phyloP scores from a whole-genome alignment of 2,888 invertebrate genomes.

The Mystacides longicornis region DNA sequence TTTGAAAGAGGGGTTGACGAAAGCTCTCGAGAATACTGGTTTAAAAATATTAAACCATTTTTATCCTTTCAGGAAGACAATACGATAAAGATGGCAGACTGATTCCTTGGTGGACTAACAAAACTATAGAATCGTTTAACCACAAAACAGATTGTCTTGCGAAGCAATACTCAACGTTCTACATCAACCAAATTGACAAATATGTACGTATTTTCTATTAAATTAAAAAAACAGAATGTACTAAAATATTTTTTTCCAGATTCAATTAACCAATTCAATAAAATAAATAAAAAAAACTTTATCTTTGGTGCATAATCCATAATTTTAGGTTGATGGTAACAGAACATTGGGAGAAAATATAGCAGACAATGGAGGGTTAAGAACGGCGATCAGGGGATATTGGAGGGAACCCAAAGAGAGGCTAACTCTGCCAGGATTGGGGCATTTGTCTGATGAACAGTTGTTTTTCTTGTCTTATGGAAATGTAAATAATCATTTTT shows the following conservation, averaged over 20 bases:
- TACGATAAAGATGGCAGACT: slow-evolving; percentile 81
- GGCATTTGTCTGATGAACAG: slow-evolving; percentile 62
- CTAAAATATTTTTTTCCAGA: too few species aligned
- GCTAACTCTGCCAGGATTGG: slow-evolving; percentile 62
- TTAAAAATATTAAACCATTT: too few species aligned
- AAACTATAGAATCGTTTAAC: slow-evolving; percentile 66
- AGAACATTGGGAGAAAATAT: slow-evolving; percentile 75
- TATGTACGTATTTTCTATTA: too few species aligned
- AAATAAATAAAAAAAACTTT: neutral
- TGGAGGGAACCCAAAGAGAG: slow-evolving; percentile 30
- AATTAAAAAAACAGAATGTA: too few species aligned
- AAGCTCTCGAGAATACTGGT: too few species aligned
- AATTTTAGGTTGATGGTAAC: slow-evolving; percentile 63
- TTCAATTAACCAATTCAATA: too few species aligned
- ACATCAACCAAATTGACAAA: slow-evolving; percentile 54
- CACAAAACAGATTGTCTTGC: slow-evolving; percentile 77
- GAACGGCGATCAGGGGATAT: slow-evolving; percentile 65
- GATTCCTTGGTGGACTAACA: slow-evolving; percentile 84
- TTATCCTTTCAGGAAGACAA: slow-evolving; percentile 65
- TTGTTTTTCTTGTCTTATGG: slow-evolving; percentile 75
- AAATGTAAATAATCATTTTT: slow-evolving; percentile 59
- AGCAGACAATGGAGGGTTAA: slow-evolving; percentile 75
- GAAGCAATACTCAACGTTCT: slow-evolving; percentile 69
- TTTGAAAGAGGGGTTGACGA: too few species aligned
- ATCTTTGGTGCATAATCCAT: neutral